Conservation (phyloP, 1,140 invertebrate genomes). For the Melipona quadrifasciata region DNA sequence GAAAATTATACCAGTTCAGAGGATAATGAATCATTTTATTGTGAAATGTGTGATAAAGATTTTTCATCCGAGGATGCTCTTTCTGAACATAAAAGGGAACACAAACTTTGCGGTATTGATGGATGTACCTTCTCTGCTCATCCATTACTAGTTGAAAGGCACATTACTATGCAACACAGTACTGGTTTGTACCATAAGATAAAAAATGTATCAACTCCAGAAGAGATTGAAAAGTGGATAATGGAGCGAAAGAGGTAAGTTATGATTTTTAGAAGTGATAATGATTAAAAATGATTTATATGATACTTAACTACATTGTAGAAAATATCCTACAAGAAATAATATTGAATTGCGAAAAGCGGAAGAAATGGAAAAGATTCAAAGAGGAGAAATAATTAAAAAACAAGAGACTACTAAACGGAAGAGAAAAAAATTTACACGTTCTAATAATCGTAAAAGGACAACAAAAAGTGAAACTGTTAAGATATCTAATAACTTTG, state of each 20-base stretch:
- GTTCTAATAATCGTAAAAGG: conserved; percentile 48
- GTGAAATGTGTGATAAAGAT: conserved; percentile 89
- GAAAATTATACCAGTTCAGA: conserved; percentile 62
- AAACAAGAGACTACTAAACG: conserved; percentile 63
- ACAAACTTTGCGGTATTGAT: conserved; percentile 89
- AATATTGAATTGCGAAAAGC: conserved; percentile 87
- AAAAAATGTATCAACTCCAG: conserved; percentile 86
- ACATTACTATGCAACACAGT: conserved; percentile 90
- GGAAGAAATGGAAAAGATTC: conserved; percentile 85
- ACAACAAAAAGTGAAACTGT: conserved; percentile 45
- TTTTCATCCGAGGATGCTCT: conserved; percentile 84
- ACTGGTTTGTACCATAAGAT: conserved; percentile 90
- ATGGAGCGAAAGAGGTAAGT: conserved; percentile 87
- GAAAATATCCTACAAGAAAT: conserved; percentile 86
- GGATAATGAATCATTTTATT: conserved; percentile 80
- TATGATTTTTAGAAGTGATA: background rate
- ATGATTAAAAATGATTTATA: background rate
- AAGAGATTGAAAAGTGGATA: conserved; percentile 92
- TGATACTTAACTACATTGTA: conserved; percentile 43
- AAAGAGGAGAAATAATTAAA: conserved; percentile 86
- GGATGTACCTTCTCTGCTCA: conserved; percentile 91
- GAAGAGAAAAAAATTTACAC: conserved; percentile 33
- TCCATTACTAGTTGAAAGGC: conserved; percentile 89
- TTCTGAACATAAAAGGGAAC: conserved; percentile 85
- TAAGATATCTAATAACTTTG: conserved; percentile 2